A percentile compares a stretch with the other conserved stretches of the same genome.
phyloP scores from a whole-genome alignment of 2,888 invertebrate genomes.

The Ischnus inquisitorius region DNA sequence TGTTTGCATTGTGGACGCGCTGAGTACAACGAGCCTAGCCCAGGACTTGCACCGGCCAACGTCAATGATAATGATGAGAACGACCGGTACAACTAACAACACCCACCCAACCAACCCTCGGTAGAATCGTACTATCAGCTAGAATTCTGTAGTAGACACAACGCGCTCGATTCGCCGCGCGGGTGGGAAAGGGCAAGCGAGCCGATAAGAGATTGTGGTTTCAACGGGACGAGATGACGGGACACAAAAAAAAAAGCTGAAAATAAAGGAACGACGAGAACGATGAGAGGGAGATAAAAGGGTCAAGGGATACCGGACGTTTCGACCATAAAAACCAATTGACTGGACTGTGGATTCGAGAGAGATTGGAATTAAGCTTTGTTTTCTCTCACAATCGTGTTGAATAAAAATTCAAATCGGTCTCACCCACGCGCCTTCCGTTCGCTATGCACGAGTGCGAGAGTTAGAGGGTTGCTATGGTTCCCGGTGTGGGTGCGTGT shows the following conservation, averaged over 20 bases:
- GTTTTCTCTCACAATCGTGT: slow-evolving; percentile 11
- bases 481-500: background rate
- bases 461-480: background rate
- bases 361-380: slow-evolving; percentile 50
- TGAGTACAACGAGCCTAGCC: slow-evolving; percentile 39
- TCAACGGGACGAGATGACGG: slow-evolving; percentile 3
- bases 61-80: slow-evolving; percentile 56
- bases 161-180: background rate
- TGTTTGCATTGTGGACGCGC: slow-evolving; percentile 66
- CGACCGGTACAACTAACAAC: slow-evolving; percentile 12
- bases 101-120: slow-evolving; percentile 43
- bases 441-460: background rate
- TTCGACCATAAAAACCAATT: slow-evolving; percentile 58
- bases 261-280: slow-evolving; percentile 10
- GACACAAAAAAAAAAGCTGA: background rate
- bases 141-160: slow-evolving; percentile 35
- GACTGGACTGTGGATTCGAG: slow-evolving; percentile 29
- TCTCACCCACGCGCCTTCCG: background rate
- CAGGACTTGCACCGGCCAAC: slow-evolving; percentile 32
- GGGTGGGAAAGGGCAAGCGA: background rate
- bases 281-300: slow-evolving; percentile 15
- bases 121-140: slow-evolving; percentile 25
- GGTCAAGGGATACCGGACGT: slow-evolving; percentile 50
- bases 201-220: slow-evolving; percentile 54
- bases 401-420: slow-evolving; percentile 7